Conservation (phyloP, 2,888 invertebrate species). For the Hirtodrosophila trivittata region DNA sequence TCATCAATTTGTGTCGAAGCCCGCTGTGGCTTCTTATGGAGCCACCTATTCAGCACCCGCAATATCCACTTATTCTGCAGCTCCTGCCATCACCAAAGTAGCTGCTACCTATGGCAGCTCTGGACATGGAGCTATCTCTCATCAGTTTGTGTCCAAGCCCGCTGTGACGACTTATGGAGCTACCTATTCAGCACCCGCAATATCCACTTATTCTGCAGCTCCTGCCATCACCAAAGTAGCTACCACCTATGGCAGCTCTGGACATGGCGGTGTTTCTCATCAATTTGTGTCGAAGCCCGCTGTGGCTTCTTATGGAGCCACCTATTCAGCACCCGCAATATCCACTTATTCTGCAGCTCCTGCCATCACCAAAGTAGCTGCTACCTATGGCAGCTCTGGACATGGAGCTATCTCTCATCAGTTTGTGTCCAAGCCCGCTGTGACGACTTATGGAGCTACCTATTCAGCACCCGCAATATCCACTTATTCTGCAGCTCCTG, state of each 20-base stretch:
- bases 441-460: no score
- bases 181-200: slow-evolving; percentile 41
- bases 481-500: no score
- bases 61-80: slow-evolving; percentile 46
- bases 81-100: slow-evolving; percentile 53
- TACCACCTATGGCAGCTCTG: slow-evolving; percentile 57
- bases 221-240: slow-evolving; percentile 53
- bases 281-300: slow-evolving; percentile 53
- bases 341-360: slow-evolving; percentile 11
- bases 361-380: slow-evolving; percentile 38
- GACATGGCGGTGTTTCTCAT: slow-evolving; percentile 59
- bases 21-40: slow-evolving; percentile 47
- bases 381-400: slow-evolving; percentile 40
- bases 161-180: slow-evolving; percentile 37
- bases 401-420: no score
- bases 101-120: slow-evolving; percentile 55
- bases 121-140: slow-evolving; percentile 64
- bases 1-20: slow-evolving; percentile 70
- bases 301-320: slow-evolving; percentile 39
- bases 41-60: slow-evolving; percentile 64
- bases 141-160: slow-evolving; percentile 59
- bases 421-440: no score
- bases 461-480: no score
- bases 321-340: slow-evolving; percentile 41
- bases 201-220: slow-evolving; percentile 49